phyloP scores from a whole-genome alignment of 2,113 vertebrate genomes.

The Myocastor coypus region DNA sequence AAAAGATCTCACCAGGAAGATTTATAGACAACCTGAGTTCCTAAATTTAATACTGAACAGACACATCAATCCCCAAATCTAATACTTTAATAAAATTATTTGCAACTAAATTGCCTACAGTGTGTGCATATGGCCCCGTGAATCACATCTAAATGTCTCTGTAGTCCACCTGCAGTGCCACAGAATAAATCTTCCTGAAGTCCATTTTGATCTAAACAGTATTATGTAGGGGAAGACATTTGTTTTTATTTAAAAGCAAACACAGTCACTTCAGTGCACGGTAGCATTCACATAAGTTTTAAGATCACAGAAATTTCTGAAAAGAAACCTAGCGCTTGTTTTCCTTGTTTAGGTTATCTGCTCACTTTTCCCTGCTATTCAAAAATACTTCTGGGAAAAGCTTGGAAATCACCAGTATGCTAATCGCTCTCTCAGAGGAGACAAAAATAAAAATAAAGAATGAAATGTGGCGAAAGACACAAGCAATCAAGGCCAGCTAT shows the following conservation, averaged over 20 bases:
- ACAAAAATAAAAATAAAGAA: constrained; percentile 51
- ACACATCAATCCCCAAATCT: not conserved
- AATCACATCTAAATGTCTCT: not conserved
- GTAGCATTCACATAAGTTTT: not conserved
- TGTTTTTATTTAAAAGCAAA: constrained; percentile 57
- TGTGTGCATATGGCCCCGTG: rapidly evolving
- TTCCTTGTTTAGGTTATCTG: not conserved
- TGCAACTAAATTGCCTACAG: not conserved
- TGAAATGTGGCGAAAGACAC: not conserved
- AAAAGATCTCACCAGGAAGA: constrained; percentile 14
- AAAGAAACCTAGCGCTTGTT: not conserved
- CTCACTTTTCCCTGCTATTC: not conserved
- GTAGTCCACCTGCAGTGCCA: not conserved
- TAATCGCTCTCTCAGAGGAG: constrained; percentile 50
- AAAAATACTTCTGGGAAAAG: constrained; percentile 34
- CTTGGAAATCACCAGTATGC: not conserved
- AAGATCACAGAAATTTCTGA: constrained; percentile 41
- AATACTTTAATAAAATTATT: not conserved
- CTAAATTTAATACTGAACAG: constrained; percentile 30
- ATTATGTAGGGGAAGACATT: not conserved
- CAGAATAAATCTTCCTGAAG: not conserved
- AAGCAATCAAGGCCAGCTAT: not conserved
- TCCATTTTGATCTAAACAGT: not conserved
- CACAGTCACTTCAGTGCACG: not conserved
- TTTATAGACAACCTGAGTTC: not conserved